phyloP scores from a whole-genome alignment of 1,140 invertebrate genomes.

The Drosophila ogumai region DNA sequence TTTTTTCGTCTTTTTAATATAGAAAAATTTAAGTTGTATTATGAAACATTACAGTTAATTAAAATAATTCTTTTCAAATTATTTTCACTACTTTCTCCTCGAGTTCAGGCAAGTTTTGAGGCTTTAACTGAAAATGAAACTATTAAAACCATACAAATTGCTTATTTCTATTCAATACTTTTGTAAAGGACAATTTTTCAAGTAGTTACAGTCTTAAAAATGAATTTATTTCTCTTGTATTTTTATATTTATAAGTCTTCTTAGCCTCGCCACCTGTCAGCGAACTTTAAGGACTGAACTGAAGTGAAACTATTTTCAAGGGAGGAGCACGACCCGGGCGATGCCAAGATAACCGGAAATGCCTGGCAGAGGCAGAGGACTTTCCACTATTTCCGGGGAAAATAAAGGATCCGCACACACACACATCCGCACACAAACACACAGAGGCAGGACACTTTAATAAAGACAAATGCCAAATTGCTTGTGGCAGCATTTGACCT shows the following conservation, averaged over 20 bases:
- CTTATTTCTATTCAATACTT: not conserved
- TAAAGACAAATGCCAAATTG: conserved; percentile 73
- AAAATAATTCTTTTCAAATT: not conserved
- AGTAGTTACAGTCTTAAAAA: not conserved
- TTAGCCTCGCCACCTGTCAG: not conserved
- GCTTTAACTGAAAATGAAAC: not conserved
- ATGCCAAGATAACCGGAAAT: not conserved
- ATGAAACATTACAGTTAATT: not conserved
- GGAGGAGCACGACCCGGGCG: not conserved
- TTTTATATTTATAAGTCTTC: not conserved
- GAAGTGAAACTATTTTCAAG: not conserved
- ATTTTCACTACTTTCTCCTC: not conserved
- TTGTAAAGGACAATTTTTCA: not conserved
- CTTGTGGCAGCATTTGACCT: conserved; percentile 53
- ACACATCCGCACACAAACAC: not conserved
- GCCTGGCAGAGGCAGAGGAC: not conserved
- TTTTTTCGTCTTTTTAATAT: not conserved
- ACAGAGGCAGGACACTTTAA: conserved; percentile 39
- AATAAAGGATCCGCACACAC: conserved; percentile 7
- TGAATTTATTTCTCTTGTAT: not conserved
- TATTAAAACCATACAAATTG: not conserved
- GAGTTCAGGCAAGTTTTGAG: not conserved
- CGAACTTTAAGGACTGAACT: not conserved
- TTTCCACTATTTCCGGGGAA: conserved; percentile 21
- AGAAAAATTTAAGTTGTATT: too few relatives aligned